Percentiles rank a stretch among this genome's conserved stretches.
phyloP scores from a whole-genome alignment of 2,888 invertebrate species.

The Lycia hirtaria region DNA sequence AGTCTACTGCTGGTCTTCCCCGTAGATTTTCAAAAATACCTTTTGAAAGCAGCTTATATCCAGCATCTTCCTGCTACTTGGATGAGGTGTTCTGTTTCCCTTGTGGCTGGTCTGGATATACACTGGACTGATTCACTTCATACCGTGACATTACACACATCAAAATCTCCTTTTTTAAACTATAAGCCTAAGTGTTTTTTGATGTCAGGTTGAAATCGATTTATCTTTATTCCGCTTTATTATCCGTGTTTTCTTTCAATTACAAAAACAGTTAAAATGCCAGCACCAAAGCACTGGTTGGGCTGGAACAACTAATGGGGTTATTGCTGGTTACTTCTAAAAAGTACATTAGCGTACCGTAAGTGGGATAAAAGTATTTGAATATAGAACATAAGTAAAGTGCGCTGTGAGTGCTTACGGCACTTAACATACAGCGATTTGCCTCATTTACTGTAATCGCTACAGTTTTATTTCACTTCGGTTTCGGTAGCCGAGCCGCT shows the following conservation, averaged over 20 bases:
- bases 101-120: too few relatives aligned
- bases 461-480: constrained; percentile 62
- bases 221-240: too few relatives aligned
- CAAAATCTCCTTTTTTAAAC: too few relatives aligned
- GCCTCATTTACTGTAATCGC: constrained; percentile 74
- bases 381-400: constrained; percentile 80
- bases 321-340: constrained; percentile 78
- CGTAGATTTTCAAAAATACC: too few relatives aligned
- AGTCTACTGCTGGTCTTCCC: too few relatives aligned
- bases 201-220: too few relatives aligned
- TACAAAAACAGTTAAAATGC: constrained; percentile 48
- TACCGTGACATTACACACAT: too few relatives aligned
- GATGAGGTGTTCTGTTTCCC: too few relatives aligned
- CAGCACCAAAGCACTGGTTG: constrained; percentile 59
- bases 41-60: too few relatives aligned
- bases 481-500: constrained; percentile 52
- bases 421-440: constrained; percentile 76
- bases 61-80: too few relatives aligned
- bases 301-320: constrained; percentile 75
- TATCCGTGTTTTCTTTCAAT: constrained; percentile 35
- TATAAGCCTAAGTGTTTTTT: too few relatives aligned
- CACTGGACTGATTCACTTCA: too few relatives aligned
- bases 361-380: constrained; percentile 81
- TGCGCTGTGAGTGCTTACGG: constrained; percentile 73
- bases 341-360: constrained; percentile 81